Conservation (phyloP, 2,113 vertebrate species). For the Pelmatolapia mariae region DNA sequence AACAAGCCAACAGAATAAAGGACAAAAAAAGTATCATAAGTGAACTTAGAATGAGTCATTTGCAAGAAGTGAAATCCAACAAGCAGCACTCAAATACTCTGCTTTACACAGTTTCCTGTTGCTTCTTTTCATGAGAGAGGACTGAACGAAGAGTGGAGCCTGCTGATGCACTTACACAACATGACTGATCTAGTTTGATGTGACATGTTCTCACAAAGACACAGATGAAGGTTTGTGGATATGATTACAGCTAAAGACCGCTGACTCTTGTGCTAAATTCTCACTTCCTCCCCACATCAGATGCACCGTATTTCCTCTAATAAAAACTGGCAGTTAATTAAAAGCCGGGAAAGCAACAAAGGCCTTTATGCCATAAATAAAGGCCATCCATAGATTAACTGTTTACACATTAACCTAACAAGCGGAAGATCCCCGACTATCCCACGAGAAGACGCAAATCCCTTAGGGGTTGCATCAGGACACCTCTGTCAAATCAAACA, state of each 20-base stretch:
- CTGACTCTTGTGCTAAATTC: neutral
- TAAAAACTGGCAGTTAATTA: neutral
- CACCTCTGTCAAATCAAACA: neutral
- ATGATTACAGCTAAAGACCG: neutral
- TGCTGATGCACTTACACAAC: neutral
- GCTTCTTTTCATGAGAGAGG: neutral
- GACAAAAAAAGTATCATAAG: fast-evolving
- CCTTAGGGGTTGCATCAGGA: neutral
- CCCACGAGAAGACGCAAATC: fast-evolving
- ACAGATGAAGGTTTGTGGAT: neutral
- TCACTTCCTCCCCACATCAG: neutral
- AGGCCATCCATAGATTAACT: neutral
- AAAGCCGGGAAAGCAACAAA: neutral
- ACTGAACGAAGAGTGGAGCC: neutral
- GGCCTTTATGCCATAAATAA: neutral
- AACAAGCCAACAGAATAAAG: neutral
- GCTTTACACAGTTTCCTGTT: neutral
- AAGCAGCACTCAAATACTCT: neutral
- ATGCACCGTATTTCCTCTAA: neutral
- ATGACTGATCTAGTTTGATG: neutral
- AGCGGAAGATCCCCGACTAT: neutral
- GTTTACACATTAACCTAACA: neutral
- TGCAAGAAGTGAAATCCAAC: neutral
- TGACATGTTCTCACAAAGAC: neutral
- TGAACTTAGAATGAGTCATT: fast-evolving